Base-by-base conservation (phyloP, 2,888 invertebrate genomes). In the Eurytoma adleriae region DNA sequence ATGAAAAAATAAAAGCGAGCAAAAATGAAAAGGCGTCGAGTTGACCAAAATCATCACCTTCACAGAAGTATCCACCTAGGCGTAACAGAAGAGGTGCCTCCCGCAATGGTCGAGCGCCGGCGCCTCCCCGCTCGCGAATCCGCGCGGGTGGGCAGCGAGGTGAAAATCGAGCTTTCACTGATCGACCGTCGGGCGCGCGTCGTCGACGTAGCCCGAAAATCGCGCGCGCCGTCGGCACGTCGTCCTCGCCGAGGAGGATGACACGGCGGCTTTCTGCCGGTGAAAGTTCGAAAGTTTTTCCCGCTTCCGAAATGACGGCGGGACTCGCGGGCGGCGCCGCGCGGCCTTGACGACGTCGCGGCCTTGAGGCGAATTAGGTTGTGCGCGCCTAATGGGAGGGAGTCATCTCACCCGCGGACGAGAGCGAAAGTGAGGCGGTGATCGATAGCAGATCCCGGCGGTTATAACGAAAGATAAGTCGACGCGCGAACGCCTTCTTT, bases 151-250 rank as follows among this genome's bases (percentile, higher is more conserved):
- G 13, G 27, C n/a, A 24, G 72, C 30, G 66, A 69, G 59, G 81
- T 69, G 80, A 82, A 82, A 73, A 82, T 62, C 12, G 7, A 30
- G 74, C 82, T 82, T 82, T 82, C 82, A 80, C 82, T 80, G 74
- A 77, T 79, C 70, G 70, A 52, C 52, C 66, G 52, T 13, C 54
- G 64, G 18, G 62, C 72, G 72, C 27, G 62, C 62, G 40, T 10
- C 40, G 40, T 40, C 30, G 30, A 1, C 30, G 30, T 3, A 3
- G 7, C 40, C 7, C 40, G 72, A 27, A 14, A 30, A 12, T 10
- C 12, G 59, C 12, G 18, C 59, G 59, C 57, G n/a, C n/a, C 57
- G 57, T 24, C 61, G 54, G 3, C n/a, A n/a, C 62, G 30, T 30
- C 30, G 30, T 62, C 30, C 16, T 40, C 14, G 66, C 18, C 20